Conservation (phyloP, 2,888 invertebrate species). For the Sympetrum striolatum region DNA sequence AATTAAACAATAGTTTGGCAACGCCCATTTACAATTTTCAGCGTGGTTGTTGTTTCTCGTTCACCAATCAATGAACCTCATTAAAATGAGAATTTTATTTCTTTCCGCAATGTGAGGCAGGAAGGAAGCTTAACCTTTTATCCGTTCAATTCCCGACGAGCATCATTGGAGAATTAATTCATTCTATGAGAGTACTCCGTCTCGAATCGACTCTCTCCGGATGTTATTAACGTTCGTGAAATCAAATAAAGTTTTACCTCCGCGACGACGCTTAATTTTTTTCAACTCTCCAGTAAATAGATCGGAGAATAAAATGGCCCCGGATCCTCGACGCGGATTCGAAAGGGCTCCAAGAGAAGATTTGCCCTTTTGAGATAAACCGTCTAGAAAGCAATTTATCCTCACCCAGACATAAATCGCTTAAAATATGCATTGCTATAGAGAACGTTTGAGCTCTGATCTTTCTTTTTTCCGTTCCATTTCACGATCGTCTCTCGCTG, state of each 20-base stretch:
- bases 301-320: background rate
- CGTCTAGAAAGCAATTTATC: background rate
- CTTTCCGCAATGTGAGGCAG: too few species aligned
- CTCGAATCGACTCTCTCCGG: too few species aligned
- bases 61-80: too few species aligned
- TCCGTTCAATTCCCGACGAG: too few species aligned
- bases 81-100: too few species aligned
- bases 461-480: background rate
- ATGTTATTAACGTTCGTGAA: background rate
- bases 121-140: too few species aligned
- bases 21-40: too few species aligned
- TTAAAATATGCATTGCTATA: background rate
- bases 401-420: background rate
- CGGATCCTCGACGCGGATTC: background rate
- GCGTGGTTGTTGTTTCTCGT: too few species aligned
- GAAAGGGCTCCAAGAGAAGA: background rate
- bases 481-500: background rate
- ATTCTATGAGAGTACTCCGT: too few species aligned
- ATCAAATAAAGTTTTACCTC: background rate
- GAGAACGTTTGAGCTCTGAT: background rate
- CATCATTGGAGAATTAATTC: too few species aligned
- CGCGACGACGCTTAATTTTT: background rate
- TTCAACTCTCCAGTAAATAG: background rate
- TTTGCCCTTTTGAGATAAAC: background rate
- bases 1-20: too few species aligned